A percentile compares a stretch with the other conserved stretches of the same genome.
phyloP scores from a whole-genome alignment of 2,113 vertebrate species.

The Tringa solitaria region DNA sequence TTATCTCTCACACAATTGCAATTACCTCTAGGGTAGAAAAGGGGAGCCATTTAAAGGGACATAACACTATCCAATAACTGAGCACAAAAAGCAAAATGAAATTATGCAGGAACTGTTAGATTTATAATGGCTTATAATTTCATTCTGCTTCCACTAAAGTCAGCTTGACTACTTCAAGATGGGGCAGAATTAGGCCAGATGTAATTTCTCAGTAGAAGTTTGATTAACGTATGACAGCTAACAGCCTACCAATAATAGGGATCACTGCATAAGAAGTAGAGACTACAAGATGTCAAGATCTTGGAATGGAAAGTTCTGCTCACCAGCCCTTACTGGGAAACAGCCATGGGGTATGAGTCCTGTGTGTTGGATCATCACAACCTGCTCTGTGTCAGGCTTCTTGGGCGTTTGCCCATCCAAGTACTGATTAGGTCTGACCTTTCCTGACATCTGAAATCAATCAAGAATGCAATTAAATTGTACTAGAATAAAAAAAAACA shows the following conservation, averaged over 20 bases:
- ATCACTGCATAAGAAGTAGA: not conserved
- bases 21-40: not conserved
- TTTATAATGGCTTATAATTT: not conserved
- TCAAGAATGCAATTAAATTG: not conserved
- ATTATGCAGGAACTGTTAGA: not conserved
- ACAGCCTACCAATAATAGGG: not conserved
- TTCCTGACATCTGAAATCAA: not conserved
- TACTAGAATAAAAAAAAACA: not conserved
- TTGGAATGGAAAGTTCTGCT: not conserved
- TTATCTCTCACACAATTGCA: not conserved
- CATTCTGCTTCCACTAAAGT: not conserved
- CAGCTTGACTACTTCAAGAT: not conserved
- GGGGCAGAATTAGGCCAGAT: not conserved
- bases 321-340: not conserved
- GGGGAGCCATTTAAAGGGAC: not conserved
- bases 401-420: not conserved
- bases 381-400: not conserved
- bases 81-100: not conserved
- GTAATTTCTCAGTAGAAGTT: not conserved
- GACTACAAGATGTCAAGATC: not conserved
- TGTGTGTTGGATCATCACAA: not conserved
- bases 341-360: not conserved
- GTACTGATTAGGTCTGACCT: not conserved
- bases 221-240: not conserved
- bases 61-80: not conserved